phyloP scores from a whole-genome alignment of 2,888 invertebrate species.

The Drosophila nigricruria region DNA sequence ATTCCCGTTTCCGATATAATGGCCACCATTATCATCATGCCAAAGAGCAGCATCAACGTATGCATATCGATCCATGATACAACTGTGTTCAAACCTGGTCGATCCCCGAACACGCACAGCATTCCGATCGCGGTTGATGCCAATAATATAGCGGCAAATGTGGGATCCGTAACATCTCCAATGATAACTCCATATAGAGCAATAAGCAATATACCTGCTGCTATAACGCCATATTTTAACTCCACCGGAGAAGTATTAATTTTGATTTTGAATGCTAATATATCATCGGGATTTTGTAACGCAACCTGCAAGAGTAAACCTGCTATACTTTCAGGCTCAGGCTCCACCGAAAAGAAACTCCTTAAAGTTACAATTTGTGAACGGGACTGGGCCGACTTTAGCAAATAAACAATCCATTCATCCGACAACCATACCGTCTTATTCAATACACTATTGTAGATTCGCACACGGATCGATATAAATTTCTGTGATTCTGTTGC shows the following conservation, averaged over 20 bases:
- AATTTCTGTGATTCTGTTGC: neutral
- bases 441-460: neutral
- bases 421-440: neutral
- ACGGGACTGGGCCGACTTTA: neutral
- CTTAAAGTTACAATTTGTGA: neutral
- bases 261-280: slow-evolving; percentile 85
- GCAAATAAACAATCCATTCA: neutral
- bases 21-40: slow-evolving; percentile 92
- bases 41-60: slow-evolving; percentile 89
- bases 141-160: slow-evolving; percentile 83
- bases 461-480: neutral
- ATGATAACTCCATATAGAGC: slow-evolving; percentile 93
- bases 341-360: neutral
- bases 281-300: slow-evolving; percentile 5
- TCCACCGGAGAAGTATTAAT: slow-evolving; percentile 86
- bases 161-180: slow-evolving; percentile 88
- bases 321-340: too few relatives aligned
- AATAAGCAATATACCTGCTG: slow-evolving; percentile 89
- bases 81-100: slow-evolving; percentile 88
- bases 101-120: slow-evolving; percentile 88
- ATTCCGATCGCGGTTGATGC: slow-evolving; percentile 89
- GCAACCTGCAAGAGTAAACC: neutral
- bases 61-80: slow-evolving; percentile 91
- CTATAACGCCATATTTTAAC: slow-evolving; percentile 88
- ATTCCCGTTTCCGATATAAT: slow-evolving; percentile 91